Evolutionary conservation across 92 coral and sea anemone genomes (phyloP), one percentile per base, ranked within the genome.

Genomic region (Metridium senile): DNA sequence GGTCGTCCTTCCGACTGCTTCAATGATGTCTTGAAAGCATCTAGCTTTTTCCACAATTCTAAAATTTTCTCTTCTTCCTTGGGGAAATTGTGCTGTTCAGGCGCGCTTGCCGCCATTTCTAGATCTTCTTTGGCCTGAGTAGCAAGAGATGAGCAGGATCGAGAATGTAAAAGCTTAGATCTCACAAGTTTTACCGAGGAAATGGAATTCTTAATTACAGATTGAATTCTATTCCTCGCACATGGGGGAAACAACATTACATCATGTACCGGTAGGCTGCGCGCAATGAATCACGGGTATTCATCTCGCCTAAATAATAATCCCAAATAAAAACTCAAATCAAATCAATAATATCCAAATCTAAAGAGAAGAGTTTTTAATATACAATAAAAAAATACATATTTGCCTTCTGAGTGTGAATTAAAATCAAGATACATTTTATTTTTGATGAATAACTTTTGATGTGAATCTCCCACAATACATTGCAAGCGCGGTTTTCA

Each of bases 1-100:
- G 98, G 98, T 65, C 84, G 84, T 75, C 90, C 97, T 62, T 91
- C 78, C 1, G 98, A 93, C 82, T 95, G 99, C 66, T 82, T 85
- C 63, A 95, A 64, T n/a, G 93, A 92, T 0, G 99, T 78, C 80
- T 92, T 90, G 75, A 95, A 92, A 0, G 99, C 99, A 77, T 95
- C 99, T 22, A 95, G 68, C 87, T 92, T 83, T 20, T 89, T 86
- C 99, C 99, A 95, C 7, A 95, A 84, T 80, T 91, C 89, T 43
- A 95, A 73, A 62, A 95, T 92, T 33, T 92, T 92, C 68, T 95
- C 99, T 56, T 95, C 99, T 65, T 95, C 99, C 70, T 95, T 92
- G 9, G 99, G 97, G 47, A 95, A 92, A 64, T 94, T 87, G 51
- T 95, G 89, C 59, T 94, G 88, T 32, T 95, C 97, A 16, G 88